Evolutionary conservation across 2,113 vertebrate genomes (phyloP), one percentile per base, ranked within the genome.

Genomic region (Proterorhinus semilunaris): DNA sequence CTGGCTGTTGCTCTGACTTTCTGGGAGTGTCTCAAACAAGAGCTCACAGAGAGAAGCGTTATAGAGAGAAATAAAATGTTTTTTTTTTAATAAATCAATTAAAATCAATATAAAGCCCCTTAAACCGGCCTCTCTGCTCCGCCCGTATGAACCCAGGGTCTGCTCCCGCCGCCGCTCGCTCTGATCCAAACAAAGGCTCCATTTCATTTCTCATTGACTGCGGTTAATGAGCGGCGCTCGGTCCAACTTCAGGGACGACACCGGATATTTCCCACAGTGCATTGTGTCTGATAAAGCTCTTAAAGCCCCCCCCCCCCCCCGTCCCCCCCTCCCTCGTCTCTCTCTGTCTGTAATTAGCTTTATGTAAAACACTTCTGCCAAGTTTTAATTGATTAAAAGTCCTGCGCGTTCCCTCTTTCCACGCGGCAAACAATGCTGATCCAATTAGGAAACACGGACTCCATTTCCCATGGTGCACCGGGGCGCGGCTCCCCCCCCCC

Each of bases 401-500:
- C 76, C 11, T 21, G n/a, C 55, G 54, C 79, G 81, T 87, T 85
- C 66, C 61, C 21, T 86, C 66, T 65, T 9, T 69, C 27, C 63
- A 68, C 57, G 70, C 27, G 27, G 2, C 27, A 36, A 86, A 82
- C 76, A 81, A 74, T 75, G 78, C 75, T 63, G 71, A 85, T 84
- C 84, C 85, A 86, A 86, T 87, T 86, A 83, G 78, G 72, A 85
- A 84, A 89, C 84, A 86, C 70, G 81, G 79, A 79, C 72, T 79
- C 71, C 62, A 65, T 73, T 79, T 87, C 85, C 83, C 78, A 82
- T 71, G 77, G 72, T 84, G 79, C 79, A 82, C 77, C 52, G 44
- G 66, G 58, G 62, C 66, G 85, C 83, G 93, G 76, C 92, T 94
- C 93, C 92, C 92, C 93, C 93, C 92, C 92, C 65, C 91, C 93